Conservation (phyloP, 1,140 invertebrate species). For the Wasmannia auropunctata region DNA sequence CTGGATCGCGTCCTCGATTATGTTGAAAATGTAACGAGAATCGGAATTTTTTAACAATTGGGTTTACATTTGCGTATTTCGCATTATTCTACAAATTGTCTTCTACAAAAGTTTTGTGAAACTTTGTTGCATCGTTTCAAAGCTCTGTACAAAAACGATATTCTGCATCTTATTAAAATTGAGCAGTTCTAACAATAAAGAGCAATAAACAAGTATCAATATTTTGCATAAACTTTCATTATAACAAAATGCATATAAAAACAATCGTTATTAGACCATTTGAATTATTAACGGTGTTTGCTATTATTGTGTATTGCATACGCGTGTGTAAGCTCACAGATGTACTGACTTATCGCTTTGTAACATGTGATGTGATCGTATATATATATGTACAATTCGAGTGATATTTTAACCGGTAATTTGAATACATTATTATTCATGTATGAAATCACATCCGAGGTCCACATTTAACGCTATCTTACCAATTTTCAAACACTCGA, state of each 20-base stretch:
- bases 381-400: background rate
- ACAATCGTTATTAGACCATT: conserved; percentile 24
- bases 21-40: conserved; percentile 60
- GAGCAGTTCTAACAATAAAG: conserved; percentile 36
- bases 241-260: conserved; percentile 36
- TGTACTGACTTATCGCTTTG: background rate
- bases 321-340: background rate
- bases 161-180: conserved; percentile 34
- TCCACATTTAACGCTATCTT: conserved; percentile 51
- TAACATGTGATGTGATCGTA: background rate
- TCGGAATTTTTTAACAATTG: conserved; percentile 15
- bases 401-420: background rate
- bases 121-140: background rate
- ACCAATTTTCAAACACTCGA: conserved; percentile 37
- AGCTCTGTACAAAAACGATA: conserved; percentile 20
- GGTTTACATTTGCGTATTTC: conserved; percentile 28
- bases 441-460: conserved; percentile 21
- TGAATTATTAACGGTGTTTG: conserved; percentile 8
- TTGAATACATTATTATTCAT: background rate
- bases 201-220: conserved; percentile 31
- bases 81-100: conserved; percentile 41
- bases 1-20: conserved; percentile 10
- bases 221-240: conserved; percentile 41
- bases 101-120: conserved; percentile 33
- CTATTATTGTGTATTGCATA: background rate